Percentiles rank a stretch among this genome's conserved stretches.
Evolutionary conservation across 2,888 invertebrate genomes (phyloP).

Genomic region (Timema cristinae): DNA sequence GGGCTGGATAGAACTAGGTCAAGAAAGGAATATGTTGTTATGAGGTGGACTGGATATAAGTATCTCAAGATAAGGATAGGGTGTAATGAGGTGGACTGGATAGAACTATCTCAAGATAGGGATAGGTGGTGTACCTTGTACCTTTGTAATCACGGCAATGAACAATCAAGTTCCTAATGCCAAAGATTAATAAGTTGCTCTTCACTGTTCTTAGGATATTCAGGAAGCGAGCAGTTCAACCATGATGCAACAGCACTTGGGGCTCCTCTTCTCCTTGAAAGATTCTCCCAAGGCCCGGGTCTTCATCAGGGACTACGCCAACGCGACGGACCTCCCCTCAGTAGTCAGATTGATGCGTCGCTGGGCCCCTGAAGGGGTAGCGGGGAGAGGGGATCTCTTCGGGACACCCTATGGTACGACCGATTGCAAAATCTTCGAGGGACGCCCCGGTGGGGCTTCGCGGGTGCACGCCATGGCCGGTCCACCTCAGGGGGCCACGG

Average conservation of each 20-base stretch:
- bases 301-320: conserved; percentile 51
- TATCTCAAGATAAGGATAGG: no score
- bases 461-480: conserved; percentile 47
- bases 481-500: conserved; percentile 41
- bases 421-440: conserved; percentile 53
- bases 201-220: conserved; percentile 40
- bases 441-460: conserved; percentile 39
- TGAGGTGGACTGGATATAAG: no score
- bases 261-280: conserved; percentile 32
- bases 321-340: conserved; percentile 53
- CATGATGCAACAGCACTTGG: conserved; percentile 48
- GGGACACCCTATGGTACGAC: conserved; percentile 50
- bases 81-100: no score
- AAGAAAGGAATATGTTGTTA: no score
- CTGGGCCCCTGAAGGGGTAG: conserved; percentile 50
- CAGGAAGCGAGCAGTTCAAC: conserved; percentile 50
- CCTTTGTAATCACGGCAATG: no score
- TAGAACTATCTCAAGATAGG: no score
- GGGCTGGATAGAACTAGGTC: no score
- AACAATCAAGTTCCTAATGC: no score
- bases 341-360: conserved; percentile 54
- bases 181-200: neutral
- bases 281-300: conserved; percentile 50
- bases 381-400: conserved; percentile 53
- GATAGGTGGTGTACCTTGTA: no score